A percentile compares a stretch with the other conserved stretches of the same genome.
phyloP scores from a whole-genome alignment of 2,888 invertebrate species.

The Camptogramma bilineatum region DNA sequence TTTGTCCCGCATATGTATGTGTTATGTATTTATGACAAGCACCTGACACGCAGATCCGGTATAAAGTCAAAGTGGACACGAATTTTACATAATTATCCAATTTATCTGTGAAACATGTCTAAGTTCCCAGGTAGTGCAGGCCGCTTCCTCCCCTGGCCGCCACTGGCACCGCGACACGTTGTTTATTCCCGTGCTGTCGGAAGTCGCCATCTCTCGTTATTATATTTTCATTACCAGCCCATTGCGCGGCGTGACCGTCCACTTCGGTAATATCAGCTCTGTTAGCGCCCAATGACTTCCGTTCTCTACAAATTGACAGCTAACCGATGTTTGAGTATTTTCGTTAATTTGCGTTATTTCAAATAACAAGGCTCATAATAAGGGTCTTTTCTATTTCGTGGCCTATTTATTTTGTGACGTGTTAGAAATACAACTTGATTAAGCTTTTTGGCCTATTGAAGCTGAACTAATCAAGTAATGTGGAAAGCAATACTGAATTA shows the following conservation, averaged over 20 bases:
- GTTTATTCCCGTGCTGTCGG: conserved; percentile 71
- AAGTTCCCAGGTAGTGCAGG: no score
- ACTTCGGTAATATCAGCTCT: conserved; percentile 48
- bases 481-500: not conserved
- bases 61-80: no score
- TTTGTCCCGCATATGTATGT: no score
- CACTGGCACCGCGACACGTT: conserved; percentile 57
- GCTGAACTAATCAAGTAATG: not conserved
- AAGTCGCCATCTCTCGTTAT: conserved; percentile 67
- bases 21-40: no score
- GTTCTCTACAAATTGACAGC: conserved; percentile 49
- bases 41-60: no score
- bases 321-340: conserved; percentile 45
- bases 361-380: conserved; percentile 34
- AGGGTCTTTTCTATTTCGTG: conserved; percentile 19
- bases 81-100: no score
- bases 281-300: conserved; percentile 51
- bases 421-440: conserved; percentile 9
- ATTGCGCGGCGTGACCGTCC: conserved; percentile 64
- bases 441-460: not conserved
- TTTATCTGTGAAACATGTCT: no score
- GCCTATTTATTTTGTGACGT: conserved; percentile 19
- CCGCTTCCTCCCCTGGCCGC: conserved; percentile 34
- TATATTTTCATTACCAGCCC: conserved; percentile 64
- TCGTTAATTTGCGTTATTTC: conserved; percentile 38